Percentiles rank a stretch among this genome's conserved stretches.
These are phyloP conservation scores for Bugulina stolonifera DNA, from an alignment of 2,888 invertebrate species.

Conservation along the genomic window DNA sequence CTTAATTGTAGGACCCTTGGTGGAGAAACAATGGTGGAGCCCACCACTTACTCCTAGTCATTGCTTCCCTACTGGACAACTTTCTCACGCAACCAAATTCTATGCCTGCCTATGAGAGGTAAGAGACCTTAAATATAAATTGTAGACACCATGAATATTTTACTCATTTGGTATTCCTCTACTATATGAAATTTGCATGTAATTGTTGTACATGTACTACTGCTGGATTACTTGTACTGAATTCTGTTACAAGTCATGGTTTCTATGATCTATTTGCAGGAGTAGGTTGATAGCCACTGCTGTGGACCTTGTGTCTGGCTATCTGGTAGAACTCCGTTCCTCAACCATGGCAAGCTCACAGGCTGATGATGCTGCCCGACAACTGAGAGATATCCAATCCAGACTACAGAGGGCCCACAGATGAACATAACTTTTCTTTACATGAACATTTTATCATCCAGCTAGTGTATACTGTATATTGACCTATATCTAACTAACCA, in stretches of 20 bases:
- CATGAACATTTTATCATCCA: not conserved
- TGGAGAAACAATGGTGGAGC: constrained; percentile 81
- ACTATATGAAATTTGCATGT: too few species aligned
- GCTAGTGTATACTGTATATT: not conserved
- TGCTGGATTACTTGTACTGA: too few species aligned
- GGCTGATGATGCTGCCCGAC: not conserved
- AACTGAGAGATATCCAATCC: not conserved
- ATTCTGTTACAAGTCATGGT: too few species aligned
- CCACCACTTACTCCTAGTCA: constrained; percentile 73
- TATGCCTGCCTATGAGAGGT: constrained; percentile 57
- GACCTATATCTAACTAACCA: not conserved
- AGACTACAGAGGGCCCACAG: constrained; percentile 1
- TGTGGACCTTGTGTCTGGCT: constrained; percentile 69
- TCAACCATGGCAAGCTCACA: not conserved
- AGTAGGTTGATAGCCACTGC: constrained; percentile 65
- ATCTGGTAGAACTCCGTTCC: constrained; percentile 68
- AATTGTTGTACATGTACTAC: too few species aligned
- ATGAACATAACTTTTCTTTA: not conserved
- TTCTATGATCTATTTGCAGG: too few species aligned
- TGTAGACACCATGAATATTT: too few species aligned
- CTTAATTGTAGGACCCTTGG: constrained; percentile 75
- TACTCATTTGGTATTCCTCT: too few species aligned
- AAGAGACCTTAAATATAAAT: constrained; percentile 28
- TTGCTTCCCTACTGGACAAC: constrained; percentile 66
- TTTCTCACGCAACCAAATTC: constrained; percentile 63